These are phyloP conservation scores for Eupithecia inturbata DNA, from an alignment of 2,888 invertebrate genomes.

Conservation along the genomic window DNA sequence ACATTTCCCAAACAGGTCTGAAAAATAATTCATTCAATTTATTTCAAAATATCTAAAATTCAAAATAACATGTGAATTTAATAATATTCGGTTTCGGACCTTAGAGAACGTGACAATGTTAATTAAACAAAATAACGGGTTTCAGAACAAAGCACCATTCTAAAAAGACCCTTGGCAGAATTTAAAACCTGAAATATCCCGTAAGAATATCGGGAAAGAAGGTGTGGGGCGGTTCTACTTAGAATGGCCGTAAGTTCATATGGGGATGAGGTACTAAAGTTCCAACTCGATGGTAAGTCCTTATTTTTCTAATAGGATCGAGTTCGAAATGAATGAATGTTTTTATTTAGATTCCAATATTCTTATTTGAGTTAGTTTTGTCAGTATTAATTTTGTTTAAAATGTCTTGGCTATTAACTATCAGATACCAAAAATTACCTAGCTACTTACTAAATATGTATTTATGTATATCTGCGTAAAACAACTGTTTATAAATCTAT, in stretches of 20 bases:
- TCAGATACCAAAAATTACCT: background rate
- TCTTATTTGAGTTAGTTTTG: background rate
- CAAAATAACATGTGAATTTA: conserved; percentile 37
- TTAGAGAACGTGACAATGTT: conserved; percentile 63
- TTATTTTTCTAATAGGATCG: background rate
- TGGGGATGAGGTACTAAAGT: conserved; percentile 35
- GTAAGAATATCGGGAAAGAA: conserved; percentile 59
- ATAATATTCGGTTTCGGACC: conserved; percentile 42
- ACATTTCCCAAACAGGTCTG: background rate
- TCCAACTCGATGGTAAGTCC: conserved; percentile 23
- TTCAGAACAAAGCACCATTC: conserved; percentile 56
- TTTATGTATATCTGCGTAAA: too few species aligned
- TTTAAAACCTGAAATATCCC: conserved; percentile 48
- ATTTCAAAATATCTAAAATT: conserved; percentile 25
- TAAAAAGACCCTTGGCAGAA: conserved; percentile 50
- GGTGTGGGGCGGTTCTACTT: conserved; percentile 63
- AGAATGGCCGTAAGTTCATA: conserved; percentile 59
- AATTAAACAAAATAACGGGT: conserved; percentile 69
- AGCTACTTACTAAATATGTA: too few species aligned
- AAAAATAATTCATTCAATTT: background rate
- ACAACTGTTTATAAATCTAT: too few species aligned
- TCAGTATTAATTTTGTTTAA: background rate
- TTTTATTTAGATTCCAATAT: background rate
- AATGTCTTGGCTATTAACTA: background rate
- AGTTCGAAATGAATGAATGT: background rate